Conservation (phyloP, 1,140 invertebrate species). For the Anastatus disparis region DNA sequence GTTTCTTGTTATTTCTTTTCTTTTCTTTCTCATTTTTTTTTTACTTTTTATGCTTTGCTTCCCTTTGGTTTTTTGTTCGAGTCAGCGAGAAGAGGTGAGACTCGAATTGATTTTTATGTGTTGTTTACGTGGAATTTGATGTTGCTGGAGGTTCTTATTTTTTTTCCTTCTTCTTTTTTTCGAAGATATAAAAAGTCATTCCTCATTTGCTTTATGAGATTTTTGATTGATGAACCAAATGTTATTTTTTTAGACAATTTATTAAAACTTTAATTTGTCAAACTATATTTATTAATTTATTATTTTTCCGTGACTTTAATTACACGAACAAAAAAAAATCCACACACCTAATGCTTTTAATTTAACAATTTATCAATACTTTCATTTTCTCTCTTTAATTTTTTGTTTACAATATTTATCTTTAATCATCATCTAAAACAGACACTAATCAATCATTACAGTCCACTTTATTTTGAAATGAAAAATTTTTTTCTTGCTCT, state of each 20-base stretch:
- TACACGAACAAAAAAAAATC: no score
- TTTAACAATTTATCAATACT: not conserved
- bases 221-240: not conserved
- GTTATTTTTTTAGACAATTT: no score
- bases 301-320: no score
- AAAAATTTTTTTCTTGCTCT: not conserved
- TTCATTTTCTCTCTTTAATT: not conserved
- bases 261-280: no score
- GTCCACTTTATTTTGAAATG: not conserved
- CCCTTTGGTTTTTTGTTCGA: no score
- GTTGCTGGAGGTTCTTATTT: no score
- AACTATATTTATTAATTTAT: no score
- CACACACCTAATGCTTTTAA: no score
- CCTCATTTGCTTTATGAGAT: no score
- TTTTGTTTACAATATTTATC: not conserved
- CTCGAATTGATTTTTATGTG: not conserved
- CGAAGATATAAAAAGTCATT: no score
- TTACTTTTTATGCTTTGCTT: not conserved
- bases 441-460: constrained; percentile 17
- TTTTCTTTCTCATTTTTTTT: not conserved
- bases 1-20: constrained; percentile 8
- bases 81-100: no score
- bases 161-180: no score
- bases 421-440: not conserved
- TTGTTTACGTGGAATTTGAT: not conserved